A percentile compares a stretch with the other conserved stretches of the same genome.
phyloP scores from a whole-genome alignment of 2,797 vertebrate genomes.

The Vireo griseus region DNA sequence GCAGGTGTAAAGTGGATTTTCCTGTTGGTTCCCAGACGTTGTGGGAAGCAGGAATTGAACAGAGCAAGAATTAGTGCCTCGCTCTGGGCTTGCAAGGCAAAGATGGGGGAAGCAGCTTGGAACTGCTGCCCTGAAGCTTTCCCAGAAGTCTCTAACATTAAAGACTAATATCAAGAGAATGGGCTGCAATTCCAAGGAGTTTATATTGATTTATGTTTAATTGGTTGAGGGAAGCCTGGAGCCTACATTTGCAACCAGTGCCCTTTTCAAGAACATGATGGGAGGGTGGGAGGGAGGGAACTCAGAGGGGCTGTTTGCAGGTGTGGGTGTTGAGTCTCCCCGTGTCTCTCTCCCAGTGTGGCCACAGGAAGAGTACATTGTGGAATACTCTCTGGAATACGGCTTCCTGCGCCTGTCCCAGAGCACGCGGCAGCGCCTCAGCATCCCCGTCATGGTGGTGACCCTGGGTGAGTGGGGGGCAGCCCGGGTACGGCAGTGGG shows the following conservation, averaged over 20 bases:
- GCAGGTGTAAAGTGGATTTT: neutral
- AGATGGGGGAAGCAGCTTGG: neutral
- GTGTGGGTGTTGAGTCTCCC: neutral
- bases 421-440: slow-evolving; percentile 90
- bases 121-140: neutral
- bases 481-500: neutral
- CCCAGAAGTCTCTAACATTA: neutral
- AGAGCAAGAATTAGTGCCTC: neutral
- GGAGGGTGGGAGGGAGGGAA: too few relatives aligned
- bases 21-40: neutral
- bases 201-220: neutral
- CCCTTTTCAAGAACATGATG: neutral
- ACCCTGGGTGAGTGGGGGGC: slow-evolving; percentile 83
- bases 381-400: slow-evolving; percentile 95
- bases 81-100: neutral
- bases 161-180: neutral
- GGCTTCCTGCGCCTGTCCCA: slow-evolving; percentile 94
- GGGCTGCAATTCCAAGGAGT: neutral
- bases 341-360: slow-evolving; percentile 76
- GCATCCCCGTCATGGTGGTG: slow-evolving; percentile 97
- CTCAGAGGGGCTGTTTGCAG: neutral
- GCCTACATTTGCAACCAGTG: neutral
- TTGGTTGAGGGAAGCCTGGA: neutral
- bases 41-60: neutral
- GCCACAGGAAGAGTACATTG: slow-evolving; percentile 96